Evolutionary conservation across 2,888 invertebrate genomes (phyloP).

Genomic region (Tholera decimalis): DNA sequence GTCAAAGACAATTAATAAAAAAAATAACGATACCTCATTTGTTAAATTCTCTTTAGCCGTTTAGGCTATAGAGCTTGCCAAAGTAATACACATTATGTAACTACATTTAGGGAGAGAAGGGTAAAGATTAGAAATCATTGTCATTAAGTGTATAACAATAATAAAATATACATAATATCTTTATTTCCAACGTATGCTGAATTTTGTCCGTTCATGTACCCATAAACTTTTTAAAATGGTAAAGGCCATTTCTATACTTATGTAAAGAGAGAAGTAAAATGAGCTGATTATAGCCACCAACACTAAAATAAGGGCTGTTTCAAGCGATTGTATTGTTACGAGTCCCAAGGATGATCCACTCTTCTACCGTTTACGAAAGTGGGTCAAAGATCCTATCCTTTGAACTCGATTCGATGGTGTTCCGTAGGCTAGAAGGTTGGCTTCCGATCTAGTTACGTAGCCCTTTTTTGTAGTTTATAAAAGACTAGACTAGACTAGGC

Average conservation of each 20-base stretch:
- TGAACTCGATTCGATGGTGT: constrained; percentile 40
- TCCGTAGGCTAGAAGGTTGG: constrained; percentile 1
- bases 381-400: constrained; percentile 51
- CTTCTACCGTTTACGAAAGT: constrained; percentile 32
- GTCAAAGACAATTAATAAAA: too few relatives aligned
- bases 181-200: too few relatives aligned
- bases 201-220: not conserved
- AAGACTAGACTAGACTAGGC: too few relatives aligned
- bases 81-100: too few relatives aligned
- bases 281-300: constrained; percentile 10
- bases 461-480: not conserved
- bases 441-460: not conserved
- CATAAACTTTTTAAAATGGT: constrained; percentile 11
- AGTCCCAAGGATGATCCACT: constrained; percentile 30
- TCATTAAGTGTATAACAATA: too few relatives aligned
- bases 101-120: too few relatives aligned
- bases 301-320: constrained; percentile 13
- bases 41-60: too few relatives aligned
- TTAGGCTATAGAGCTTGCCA: too few relatives aligned
- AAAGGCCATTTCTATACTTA: constrained; percentile 9
- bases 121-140: too few relatives aligned
- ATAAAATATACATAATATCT: too few relatives aligned
- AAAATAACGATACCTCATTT: too few relatives aligned
- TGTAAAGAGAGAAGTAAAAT: not conserved
- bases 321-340: constrained; percentile 29